Percentiles rank a stretch among this genome's conserved stretches.
phyloP scores from a whole-genome alignment of 1,140 invertebrate species.

The Drosophila malerkotliana region DNA sequence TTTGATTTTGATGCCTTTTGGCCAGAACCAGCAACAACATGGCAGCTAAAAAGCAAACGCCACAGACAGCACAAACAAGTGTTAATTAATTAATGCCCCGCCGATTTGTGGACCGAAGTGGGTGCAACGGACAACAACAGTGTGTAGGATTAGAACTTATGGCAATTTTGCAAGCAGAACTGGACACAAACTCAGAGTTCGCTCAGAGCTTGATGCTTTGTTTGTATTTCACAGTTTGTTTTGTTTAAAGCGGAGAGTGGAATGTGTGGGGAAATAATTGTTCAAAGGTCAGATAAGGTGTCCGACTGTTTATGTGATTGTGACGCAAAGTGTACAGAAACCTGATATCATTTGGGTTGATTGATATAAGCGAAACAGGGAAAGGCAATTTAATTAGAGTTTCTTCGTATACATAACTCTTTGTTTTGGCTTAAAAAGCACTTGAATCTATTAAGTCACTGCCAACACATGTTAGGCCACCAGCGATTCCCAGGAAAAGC shows the following conservation, averaged over 20 bases:
- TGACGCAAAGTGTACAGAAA: neutral
- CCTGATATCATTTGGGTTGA: neutral
- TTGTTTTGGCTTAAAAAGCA: neutral
- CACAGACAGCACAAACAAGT: constrained; percentile 5
- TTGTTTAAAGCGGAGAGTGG: neutral
- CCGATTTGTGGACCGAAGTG: constrained; percentile 33
- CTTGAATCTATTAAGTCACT: neutral
- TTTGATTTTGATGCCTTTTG: constrained; percentile 14
- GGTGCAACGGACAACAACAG: neutral
- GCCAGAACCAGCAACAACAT: constrained; percentile 21
- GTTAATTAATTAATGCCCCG: constrained; percentile 68
- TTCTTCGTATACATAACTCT: neutral
- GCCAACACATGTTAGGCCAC: neutral
- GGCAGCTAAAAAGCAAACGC: constrained; percentile 24
- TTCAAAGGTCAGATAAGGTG: constrained; percentile 21
- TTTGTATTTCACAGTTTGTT: neutral
- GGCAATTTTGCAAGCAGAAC: constrained; percentile 5
- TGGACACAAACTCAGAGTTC: neutral
- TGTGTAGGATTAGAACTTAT: constrained; percentile 16
- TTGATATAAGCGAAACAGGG: neutral
- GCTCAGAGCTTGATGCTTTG: constrained; percentile 7
- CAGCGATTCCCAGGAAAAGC: neutral
- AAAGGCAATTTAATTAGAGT: neutral
- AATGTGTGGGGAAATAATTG: constrained; percentile 12
- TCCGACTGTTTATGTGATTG: neutral